A percentile compares a stretch with the other conserved stretches of the same genome.
These are phyloP conservation scores for Pachycephala philippinensis DNA, from an alignment of 2,113 vertebrate species.

Conservation along the genomic window DNA sequence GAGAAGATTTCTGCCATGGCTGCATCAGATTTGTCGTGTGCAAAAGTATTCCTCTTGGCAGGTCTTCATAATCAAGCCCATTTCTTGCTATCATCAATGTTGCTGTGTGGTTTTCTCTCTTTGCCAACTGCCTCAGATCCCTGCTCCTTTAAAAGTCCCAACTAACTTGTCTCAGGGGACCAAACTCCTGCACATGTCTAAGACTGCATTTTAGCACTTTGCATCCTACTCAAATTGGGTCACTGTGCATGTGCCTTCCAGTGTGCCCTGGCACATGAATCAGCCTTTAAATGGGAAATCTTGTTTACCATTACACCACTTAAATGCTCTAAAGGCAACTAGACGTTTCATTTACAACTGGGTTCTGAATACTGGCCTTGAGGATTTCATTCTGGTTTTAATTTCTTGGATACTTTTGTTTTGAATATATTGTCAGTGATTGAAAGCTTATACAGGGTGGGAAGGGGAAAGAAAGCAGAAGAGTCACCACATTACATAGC, in stretches of 20 bases:
- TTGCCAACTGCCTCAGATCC: neutral
- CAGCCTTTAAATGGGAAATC: neutral
- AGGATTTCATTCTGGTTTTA: constrained; percentile 14
- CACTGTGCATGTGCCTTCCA: neutral
- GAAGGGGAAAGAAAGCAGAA: neutral
- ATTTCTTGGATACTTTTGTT: constrained; percentile 24
- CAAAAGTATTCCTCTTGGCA: neutral
- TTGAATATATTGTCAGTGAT: neutral
- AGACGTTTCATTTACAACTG: neutral
- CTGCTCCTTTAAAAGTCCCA: neutral
- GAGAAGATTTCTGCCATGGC: neutral
- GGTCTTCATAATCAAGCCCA: neutral
- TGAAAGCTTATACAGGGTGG: neutral
- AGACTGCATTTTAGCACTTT: neutral
- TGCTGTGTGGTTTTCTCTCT: neutral
- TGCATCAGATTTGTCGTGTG: neutral
- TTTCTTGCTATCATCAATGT: neutral
- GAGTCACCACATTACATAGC: neutral
- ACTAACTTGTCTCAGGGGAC: neutral
- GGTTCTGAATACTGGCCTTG: neutral
- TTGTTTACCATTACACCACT: neutral
- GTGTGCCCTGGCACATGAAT: neutral
- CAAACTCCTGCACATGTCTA: neutral
- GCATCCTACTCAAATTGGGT: neutral
- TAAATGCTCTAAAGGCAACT: neutral